These are phyloP conservation scores for Sternotherus odoratus DNA, from an alignment of 2,797 vertebrate species.

Conservation along the genomic window DNA sequence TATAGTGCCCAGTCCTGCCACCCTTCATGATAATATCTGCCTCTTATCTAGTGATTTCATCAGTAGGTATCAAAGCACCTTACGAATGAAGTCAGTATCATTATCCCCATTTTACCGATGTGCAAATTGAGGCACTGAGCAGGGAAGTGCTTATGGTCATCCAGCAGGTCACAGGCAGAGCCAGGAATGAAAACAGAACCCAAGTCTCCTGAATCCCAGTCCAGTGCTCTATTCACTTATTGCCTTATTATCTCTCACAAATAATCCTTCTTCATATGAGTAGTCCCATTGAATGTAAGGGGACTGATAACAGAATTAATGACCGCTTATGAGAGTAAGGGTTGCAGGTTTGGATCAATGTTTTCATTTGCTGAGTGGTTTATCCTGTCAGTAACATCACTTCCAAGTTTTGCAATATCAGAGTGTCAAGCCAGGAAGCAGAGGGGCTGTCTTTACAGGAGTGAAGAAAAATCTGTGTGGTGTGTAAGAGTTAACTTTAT, in stretches of 20 bases:
- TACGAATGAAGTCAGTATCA: background rate
- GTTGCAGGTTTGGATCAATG: background rate
- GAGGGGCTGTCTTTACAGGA: background rate
- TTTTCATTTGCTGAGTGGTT: constrained; percentile 9
- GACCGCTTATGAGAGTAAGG: background rate
- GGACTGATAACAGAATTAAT: background rate
- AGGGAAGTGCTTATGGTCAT: background rate
- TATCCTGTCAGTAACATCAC: background rate
- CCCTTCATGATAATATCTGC: background rate
- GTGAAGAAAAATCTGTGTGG: background rate
- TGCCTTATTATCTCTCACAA: background rate
- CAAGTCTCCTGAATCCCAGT: background rate
- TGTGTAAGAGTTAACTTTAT: background rate
- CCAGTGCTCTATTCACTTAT: background rate
- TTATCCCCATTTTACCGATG: background rate
- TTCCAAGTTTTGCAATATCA: constrained; percentile 17
- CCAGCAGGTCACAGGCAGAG: background rate
- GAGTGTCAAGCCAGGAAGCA: background rate
- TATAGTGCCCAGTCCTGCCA: background rate
- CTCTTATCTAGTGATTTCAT: background rate
- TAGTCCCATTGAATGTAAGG: background rate
- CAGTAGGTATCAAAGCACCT: background rate
- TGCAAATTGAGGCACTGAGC: background rate
- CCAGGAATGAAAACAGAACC: background rate
- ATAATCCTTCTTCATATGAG: background rate